Conservation (phyloP, 2,797 vertebrate species). For the Ataeniobius toweri region DNA sequence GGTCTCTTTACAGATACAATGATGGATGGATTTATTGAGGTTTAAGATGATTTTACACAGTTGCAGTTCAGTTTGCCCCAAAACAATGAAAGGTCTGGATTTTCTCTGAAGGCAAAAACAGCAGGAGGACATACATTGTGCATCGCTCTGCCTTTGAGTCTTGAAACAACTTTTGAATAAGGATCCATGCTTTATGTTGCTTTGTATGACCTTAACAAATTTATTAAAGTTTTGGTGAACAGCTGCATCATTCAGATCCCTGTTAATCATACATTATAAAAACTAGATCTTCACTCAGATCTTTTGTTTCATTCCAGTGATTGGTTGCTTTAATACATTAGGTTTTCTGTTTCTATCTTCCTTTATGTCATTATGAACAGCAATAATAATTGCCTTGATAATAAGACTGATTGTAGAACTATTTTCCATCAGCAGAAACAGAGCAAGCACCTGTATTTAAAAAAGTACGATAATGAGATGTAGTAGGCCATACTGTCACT, state of each 20-base stretch:
- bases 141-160: constrained; percentile 25
- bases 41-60: constrained; percentile 10
- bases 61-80: background rate
- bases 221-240: constrained; percentile 6
- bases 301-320: background rate
- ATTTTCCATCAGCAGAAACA: constrained; percentile 14
- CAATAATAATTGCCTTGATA: background rate
- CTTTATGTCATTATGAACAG: background rate
- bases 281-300: background rate
- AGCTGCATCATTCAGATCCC: background rate
- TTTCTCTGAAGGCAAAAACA: constrained; percentile 8
- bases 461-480: constrained; percentile 20
- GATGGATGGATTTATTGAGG: constrained; percentile 35
- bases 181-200: background rate
- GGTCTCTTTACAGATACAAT: constrained; percentile 22
- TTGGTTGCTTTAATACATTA: background rate
- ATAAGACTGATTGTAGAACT: background rate
- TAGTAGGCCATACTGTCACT: constrained; percentile 84
- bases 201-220: constrained; percentile 3
- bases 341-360: background rate
- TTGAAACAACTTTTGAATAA: constrained; percentile 1
- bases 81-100: constrained; percentile 7
- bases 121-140: constrained; percentile 27
- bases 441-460: constrained; percentile 44
- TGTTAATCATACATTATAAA: constrained; percentile 1